Percentiles rank a stretch among this genome's conserved stretches.
These are phyloP conservation scores for Drosophila rufa DNA, from an alignment of 1,140 invertebrate species.

Conservation along the genomic window DNA sequence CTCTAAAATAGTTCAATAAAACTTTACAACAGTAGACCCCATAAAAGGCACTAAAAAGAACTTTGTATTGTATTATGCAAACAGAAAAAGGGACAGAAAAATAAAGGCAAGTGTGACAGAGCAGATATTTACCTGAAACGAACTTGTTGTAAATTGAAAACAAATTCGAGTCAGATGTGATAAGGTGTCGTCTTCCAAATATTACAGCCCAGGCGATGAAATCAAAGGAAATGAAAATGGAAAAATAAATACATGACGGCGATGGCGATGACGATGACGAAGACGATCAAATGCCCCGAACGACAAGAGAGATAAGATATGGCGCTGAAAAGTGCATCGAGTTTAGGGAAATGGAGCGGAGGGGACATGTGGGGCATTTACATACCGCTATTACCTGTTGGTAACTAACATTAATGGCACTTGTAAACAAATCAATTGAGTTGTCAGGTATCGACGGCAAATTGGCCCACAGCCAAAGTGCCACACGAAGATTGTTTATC, in stretches of 20 bases:
- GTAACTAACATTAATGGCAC: conserved; percentile 73
- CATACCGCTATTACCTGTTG: conserved; percentile 48
- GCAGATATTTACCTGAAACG: conserved; percentile 71
- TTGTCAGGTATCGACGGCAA: conserved; percentile 67
- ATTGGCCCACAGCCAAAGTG: conserved; percentile 69
- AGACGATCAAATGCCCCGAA: conserved; percentile 68
- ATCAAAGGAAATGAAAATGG: conserved; percentile 72
- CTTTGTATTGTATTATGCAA: conserved; percentile 35
- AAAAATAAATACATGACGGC: conserved; percentile 63
- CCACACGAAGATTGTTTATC: conserved; percentile 75
- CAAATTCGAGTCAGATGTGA: conserved; percentile 75
- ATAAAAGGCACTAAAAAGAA: conserved; percentile 39
- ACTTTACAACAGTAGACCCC: conserved; percentile 39
- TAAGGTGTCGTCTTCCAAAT: conserved; percentile 31
- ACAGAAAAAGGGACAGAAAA: conserved; percentile 36
- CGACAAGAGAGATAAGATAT: conserved; percentile 66
- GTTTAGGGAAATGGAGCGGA: conserved; percentile 53
- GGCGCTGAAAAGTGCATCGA: conserved; percentile 52
- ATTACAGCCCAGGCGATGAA: conserved; percentile 51
- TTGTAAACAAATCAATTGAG: conserved; percentile 79
- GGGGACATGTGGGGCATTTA: conserved; percentile 55
- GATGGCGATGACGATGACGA: conserved; percentile 14
- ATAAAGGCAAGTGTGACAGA: conserved; percentile 48
- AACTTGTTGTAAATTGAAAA: conserved; percentile 84
- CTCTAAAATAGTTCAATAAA: conserved; percentile 37